phyloP scores from a whole-genome alignment of 2,113 vertebrate genomes.

The Melanocharis versteri region DNA sequence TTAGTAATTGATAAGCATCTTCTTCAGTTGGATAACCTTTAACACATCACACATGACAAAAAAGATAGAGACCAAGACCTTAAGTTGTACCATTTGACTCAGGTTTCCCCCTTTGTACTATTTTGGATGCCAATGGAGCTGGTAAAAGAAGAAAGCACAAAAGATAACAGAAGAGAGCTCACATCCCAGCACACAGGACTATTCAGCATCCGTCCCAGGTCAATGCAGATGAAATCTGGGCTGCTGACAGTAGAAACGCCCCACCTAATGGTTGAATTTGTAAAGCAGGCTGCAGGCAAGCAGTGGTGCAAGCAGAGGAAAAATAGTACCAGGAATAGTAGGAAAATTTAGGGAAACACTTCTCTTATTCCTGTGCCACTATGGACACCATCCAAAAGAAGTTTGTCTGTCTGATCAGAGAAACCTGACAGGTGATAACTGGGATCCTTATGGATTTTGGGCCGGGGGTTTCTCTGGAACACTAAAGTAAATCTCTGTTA shows the following conservation, averaged over 20 bases:
- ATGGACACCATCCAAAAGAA: not conserved
- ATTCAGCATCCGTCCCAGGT: not conserved
- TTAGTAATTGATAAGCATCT: not conserved
- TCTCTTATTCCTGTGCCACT: not conserved
- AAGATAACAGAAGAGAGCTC: not conserved
- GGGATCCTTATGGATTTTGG: not conserved
- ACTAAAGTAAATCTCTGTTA: not conserved
- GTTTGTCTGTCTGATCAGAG: not conserved
- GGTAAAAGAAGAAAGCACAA: not conserved
- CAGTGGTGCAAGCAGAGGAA: not conserved
- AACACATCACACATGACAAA: not conserved
- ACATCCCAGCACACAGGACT: not conserved
- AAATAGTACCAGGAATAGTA: not conserved
- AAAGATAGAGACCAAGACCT: not conserved
- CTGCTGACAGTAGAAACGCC: not conserved
- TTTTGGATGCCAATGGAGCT: not conserved
- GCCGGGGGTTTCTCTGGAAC: not conserved
- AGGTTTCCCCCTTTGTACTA: not conserved
- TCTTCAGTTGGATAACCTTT: not conserved
- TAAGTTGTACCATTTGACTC: not conserved
- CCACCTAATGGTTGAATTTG: conserved; percentile 46
- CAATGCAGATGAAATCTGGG: not conserved
- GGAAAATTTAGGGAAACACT: not conserved
- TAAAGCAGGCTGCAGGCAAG: not conserved
- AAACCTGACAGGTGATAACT: not conserved